A percentile compares a stretch with the other conserved stretches of the same genome.
Conservation (phyloP, 2,113 vertebrate genomes). For the Oryzias melastigma region DNA sequence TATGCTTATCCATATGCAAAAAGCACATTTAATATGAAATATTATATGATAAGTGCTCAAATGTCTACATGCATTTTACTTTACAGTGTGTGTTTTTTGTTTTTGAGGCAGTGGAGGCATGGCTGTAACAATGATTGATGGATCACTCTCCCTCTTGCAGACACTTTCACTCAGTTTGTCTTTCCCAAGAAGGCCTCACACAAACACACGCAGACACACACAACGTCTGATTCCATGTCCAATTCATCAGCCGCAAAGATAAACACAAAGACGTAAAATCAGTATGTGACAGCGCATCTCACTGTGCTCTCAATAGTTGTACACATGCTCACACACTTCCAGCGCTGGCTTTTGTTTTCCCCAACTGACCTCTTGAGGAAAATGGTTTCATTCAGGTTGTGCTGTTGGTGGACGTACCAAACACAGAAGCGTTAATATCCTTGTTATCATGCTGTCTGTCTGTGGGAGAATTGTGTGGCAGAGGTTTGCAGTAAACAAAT, state of each 20-base stretch:
- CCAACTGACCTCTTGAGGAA: constrained; percentile 58
- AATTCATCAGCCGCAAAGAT: constrained; percentile 57
- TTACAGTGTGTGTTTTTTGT: constrained; percentile 15
- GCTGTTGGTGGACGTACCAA: constrained; percentile 28
- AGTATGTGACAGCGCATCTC: constrained; percentile 62
- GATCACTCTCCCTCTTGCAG: constrained; percentile 41
- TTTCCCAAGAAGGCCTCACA: constrained; percentile 41
- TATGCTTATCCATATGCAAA: too few relatives aligned
- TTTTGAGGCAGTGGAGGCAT: constrained; percentile 3
- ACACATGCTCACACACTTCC: constrained; percentile 2
- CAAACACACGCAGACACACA: constrained; percentile 18
- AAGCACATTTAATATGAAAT: too few relatives aligned
- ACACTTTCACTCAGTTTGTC: constrained; percentile 48
- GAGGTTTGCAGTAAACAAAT: too few relatives aligned
- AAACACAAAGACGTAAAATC: constrained; percentile 47
- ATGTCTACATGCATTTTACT: too few relatives aligned
- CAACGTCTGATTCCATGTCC: constrained; percentile 38
- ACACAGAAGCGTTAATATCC: constrained; percentile 7
- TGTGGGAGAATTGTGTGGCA: neutral
- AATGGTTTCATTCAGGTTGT: constrained; percentile 38
- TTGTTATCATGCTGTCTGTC: constrained; percentile 7
- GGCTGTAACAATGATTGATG: constrained; percentile 39
- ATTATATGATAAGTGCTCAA: too few relatives aligned
- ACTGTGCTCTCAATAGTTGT: constrained; percentile 40
- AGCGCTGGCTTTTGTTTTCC: constrained; percentile 36